phyloP scores from a whole-genome alignment of 2,888 invertebrate genomes.

The Xanthorhoe spadicearia region DNA sequence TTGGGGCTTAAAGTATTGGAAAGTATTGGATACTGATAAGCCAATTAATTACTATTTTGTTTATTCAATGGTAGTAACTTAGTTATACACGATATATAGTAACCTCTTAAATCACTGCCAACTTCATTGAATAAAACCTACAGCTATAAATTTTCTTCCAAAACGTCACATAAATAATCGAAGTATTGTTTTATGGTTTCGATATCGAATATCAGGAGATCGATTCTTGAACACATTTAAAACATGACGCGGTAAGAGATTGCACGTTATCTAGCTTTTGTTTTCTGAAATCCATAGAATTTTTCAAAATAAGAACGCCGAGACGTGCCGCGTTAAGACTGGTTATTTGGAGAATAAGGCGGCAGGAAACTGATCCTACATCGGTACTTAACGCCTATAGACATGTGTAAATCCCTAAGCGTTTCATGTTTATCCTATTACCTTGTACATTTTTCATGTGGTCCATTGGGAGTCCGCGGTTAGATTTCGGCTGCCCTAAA shows the following conservation, averaged over 20 bases:
- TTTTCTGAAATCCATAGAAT: too few relatives aligned
- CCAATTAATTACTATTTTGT: too few relatives aligned
- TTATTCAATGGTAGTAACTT: too few relatives aligned
- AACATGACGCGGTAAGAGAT: too few relatives aligned
- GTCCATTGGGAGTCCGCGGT: constrained; percentile 45
- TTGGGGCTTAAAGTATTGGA: too few relatives aligned
- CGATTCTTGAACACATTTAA: too few relatives aligned
- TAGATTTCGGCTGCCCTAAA: constrained; percentile 42
- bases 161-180: neutral
- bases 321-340: too few relatives aligned
- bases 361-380: constrained; percentile 20
- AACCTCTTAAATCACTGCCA: neutral
- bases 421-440: constrained; percentile 41
- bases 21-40: too few relatives aligned
- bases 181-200: neutral
- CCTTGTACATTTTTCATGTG: constrained; percentile 42
- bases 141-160: neutral
- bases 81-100: too few relatives aligned
- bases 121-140: neutral
- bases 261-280: too few relatives aligned
- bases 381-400: constrained; percentile 31
- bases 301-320: too few relatives aligned
- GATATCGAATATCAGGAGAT: constrained; percentile 12
- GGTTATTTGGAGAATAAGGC: too few relatives aligned
- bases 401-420: constrained; percentile 37